Evolutionary conservation across 2,113 vertebrate genomes (phyloP), one percentile per base, ranked within the genome.

Genomic region (Ammospiza nelsoni): DNA sequence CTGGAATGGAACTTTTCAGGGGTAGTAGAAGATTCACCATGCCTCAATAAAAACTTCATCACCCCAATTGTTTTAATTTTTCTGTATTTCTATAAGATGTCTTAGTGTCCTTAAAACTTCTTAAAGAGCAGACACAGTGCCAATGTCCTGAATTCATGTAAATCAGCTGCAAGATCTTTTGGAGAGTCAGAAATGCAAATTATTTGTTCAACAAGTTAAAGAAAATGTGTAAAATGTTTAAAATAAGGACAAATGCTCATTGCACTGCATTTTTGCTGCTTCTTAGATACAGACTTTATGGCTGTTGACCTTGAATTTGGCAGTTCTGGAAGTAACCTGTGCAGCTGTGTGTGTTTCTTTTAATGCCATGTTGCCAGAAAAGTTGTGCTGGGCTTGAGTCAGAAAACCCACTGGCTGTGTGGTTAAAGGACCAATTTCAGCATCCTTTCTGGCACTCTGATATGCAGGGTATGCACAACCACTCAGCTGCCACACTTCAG

Each of bases 291-390:
- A 9, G 35, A 23, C 4, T 83, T 74, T 8, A 62, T 52, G 74
- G 31, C 28, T 83, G 31, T 49, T 85, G 27, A 73, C 24, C 16
- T 93, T 14, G 1, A 79, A 76, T 24, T 9, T 58, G 41, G 28
- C 29, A 37, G 15, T 91, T 72, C 16, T 68, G n/a, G 48, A 79
- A 52, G 17, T 3, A 76, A 44, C 15, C 15, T 62, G 51, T 67
- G 20, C 11, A 66, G 62, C 37, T 78, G 2, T 43, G 9, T 4
- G 1, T 48, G 5, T 39, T 59, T 39, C 7, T 25, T 74, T 37
- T 27, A 41, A 27, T 66, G 46, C 6, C 7, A 6, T 0, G 0
- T 75, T 57, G 18, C 28, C 8, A 31, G 24, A 54, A 33, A 49
- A 27, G 5, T 33, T 81, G 20, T n/a, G 71, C 27, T 39, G 61